Evolutionary conservation across 2,113 vertebrate species (phyloP).

Genomic region (Lichenostomus cassidix): DNA sequence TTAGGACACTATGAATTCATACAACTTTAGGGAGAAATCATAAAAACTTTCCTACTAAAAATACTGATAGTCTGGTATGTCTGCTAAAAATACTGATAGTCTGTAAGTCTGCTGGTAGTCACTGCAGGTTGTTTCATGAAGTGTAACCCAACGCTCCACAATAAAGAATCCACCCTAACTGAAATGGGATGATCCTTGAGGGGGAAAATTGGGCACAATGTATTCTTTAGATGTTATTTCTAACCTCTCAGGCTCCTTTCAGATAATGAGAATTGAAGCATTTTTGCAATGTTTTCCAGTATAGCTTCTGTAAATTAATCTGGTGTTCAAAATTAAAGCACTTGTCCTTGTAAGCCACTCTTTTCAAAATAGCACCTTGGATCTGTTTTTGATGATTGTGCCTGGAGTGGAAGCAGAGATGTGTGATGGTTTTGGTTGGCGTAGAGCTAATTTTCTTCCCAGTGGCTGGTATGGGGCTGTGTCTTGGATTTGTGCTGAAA

Average conservation of each 20-base stretch:
- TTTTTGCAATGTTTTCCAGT: background rate
- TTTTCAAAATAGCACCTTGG: background rate
- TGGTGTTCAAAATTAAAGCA: background rate
- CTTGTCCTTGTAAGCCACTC: background rate
- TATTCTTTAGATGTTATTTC: background rate
- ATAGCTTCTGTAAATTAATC: background rate
- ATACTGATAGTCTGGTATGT: no score
- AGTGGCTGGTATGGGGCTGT: background rate
- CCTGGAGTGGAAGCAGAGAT: background rate
- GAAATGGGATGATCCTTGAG: background rate
- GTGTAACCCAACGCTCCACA: background rate
- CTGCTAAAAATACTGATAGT: background rate
- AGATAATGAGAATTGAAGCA: background rate
- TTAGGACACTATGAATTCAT: background rate
- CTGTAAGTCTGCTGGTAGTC: background rate
- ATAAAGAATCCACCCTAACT: background rate
- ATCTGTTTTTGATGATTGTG: background rate
- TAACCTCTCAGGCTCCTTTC: background rate
- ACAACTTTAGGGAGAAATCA: background rate
- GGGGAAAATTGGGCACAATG: background rate
- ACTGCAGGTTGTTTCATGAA: background rate
- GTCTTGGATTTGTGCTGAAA: background rate
- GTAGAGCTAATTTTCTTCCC: background rate
- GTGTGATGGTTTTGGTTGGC: background rate
- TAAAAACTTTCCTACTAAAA: background rate